A percentile compares a stretch with the other conserved stretches of the same genome.
phyloP scores from a whole-genome alignment of 2,113 vertebrate genomes.

The Corydoras maculifer region DNA sequence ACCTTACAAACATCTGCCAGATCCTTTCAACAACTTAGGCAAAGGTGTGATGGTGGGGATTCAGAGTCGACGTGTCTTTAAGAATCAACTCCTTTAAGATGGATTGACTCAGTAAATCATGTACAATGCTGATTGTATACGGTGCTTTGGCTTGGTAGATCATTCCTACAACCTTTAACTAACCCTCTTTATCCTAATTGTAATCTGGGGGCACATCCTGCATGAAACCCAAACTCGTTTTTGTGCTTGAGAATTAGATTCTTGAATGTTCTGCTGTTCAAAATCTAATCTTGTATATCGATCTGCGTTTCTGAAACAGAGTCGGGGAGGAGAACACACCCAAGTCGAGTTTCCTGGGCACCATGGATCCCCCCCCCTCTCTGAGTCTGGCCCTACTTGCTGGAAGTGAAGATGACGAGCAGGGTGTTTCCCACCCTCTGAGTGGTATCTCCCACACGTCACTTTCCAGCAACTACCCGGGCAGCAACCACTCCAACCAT shows the following conservation, averaged over 20 bases:
- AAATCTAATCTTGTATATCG: conserved; percentile 4
- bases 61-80: no score
- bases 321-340: conserved; percentile 36
- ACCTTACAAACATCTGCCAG: no score
- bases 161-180: no score
- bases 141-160: no score
- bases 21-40: no score
- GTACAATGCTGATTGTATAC: no score
- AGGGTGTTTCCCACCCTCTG: conserved; percentile 61
- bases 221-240: conserved; percentile 17
- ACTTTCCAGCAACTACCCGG: conserved; percentile 58
- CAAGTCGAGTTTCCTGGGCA: conserved; percentile 45
- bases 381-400: conserved; percentile 67
- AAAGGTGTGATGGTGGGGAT: no score
- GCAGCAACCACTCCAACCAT: conserved; percentile 72
- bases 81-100: no score
- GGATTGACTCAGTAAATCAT: no score
- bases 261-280: no score
- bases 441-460: conserved; percentile 62
- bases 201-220: no score
- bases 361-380: conserved; percentile 72
- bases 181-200: no score
- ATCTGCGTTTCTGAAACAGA: conserved; percentile 24
- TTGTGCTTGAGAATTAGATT: background rate
- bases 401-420: conserved; percentile 69